Base-by-base conservation (phyloP, 2,888 invertebrate species). In the Selenia dentaria region DNA sequence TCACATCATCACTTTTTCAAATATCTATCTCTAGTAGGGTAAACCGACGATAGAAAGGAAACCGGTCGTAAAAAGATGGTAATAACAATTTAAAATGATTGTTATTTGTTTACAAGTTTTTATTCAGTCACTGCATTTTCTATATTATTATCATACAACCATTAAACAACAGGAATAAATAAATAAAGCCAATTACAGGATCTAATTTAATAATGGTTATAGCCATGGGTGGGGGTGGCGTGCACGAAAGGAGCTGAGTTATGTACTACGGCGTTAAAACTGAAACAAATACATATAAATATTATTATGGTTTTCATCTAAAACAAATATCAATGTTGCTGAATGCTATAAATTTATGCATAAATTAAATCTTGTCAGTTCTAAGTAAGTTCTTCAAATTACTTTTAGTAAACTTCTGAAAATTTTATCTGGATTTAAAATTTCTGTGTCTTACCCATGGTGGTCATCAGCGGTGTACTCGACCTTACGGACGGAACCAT, bases 241-340 rank as follows among this genome's bases (percentile, higher is more conserved):
- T 88, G 87, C 10, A 80, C 72, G 0, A 78, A 67, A 22, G 83
- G 85, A 34, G 74, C 85, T 14, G 85, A 75, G 74, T 85, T 87
- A 74, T 86, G 85, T 11, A 90, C 90, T 6, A 88, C 82, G 6
- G 91, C 91, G 75, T 90, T 88, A 78, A 91, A 91, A 54, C 47
- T 47, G 47, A 28, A 41, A 47, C 26, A 31, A 26, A 2, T 14
- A 8, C 6, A 2, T 0, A 4, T 26, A 10, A 25, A 35, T 10
- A 16, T 16, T 3, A 16, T 16, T 16, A 16, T 3, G 16, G 16
- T 16, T 3, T 2, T 16, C 3, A 16, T n/a, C n/a, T 2, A 16
- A 16, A 16, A 16, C 16, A 2, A 4, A 3, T 3, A 16, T 16
- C 16, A 2, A 16, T 4, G 16, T 4, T 2, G 16, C 3, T 16